Conservation (phyloP, 2,113 vertebrate genomes). For the Pseudorhombus dupliciocellatus region DNA sequence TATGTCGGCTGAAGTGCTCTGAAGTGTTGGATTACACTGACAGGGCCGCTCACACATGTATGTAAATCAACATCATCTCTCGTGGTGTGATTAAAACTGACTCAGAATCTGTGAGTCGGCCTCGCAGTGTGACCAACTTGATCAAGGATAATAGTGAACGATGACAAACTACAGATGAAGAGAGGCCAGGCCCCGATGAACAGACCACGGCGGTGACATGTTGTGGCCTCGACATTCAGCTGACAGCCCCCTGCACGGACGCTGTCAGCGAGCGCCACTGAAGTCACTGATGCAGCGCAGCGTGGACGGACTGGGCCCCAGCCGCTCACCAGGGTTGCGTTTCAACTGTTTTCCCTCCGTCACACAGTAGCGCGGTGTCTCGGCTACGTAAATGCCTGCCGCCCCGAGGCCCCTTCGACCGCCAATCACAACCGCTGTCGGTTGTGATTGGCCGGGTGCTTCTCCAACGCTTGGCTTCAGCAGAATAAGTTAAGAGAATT, state of each 20-base stretch:
- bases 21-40: not conserved
- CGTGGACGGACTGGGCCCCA: slow-evolving; percentile 40
- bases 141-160: not conserved
- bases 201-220: slow-evolving; percentile 42
- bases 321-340: slow-evolving; percentile 57
- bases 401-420: slow-evolving; percentile 65
- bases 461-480: slow-evolving; percentile 63
- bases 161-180: slow-evolving; percentile 13
- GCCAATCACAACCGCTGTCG: too few relatives aligned
- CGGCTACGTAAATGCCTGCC: slow-evolving; percentile 61
- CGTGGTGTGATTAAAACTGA: not conserved
- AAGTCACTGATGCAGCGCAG: slow-evolving; percentile 58
- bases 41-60: not conserved
- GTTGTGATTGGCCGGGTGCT: slow-evolving; percentile 75
- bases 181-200: slow-evolving; percentile 21
- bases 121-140: not conserved
- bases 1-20: too few relatives aligned
- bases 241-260: slow-evolving; percentile 36
- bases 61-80: not conserved
- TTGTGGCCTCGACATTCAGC: slow-evolving; percentile 54
- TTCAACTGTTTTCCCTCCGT: slow-evolving; percentile 52
- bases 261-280: slow-evolving; percentile 43
- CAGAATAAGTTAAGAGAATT: slow-evolving; percentile 76
- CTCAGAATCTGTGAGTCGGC: not conserved
- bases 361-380: slow-evolving; percentile 54